These are phyloP conservation scores for Tenthredo mesomela DNA, from an alignment of 2,888 invertebrate genomes.

Conservation along the genomic window DNA sequence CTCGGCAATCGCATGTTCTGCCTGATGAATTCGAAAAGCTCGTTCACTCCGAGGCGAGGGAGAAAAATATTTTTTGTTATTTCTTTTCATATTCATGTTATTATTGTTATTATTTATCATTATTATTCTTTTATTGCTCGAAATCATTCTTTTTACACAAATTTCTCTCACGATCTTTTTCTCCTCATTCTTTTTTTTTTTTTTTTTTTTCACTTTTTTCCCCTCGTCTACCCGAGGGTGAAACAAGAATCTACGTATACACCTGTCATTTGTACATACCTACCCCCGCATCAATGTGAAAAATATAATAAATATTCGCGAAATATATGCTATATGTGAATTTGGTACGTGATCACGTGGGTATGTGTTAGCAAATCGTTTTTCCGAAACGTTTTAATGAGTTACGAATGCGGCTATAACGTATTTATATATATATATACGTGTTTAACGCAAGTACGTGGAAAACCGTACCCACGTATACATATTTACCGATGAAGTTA, in stretches of 20 bases:
- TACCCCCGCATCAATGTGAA: background rate
- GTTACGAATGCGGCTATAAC: background rate
- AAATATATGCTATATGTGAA: too few relatives aligned
- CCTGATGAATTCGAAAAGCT: constrained; percentile 45
- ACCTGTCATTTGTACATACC: background rate
- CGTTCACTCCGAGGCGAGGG: background rate
- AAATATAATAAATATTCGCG: background rate
- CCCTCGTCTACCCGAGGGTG: background rate
- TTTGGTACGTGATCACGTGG: background rate
- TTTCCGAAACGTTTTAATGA: constrained; percentile 34
- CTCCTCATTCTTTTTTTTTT: background rate
- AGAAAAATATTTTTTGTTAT: constrained; percentile 8
- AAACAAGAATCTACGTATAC: background rate
- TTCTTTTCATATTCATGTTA: background rate
- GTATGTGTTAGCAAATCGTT: background rate
- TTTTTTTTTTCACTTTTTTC: background rate
- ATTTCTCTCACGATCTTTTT: background rate
- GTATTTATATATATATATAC: background rate
- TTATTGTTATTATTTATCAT: constrained; percentile 19
- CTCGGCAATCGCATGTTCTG: constrained; percentile 43
- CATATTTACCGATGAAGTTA: background rate
- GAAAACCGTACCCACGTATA: background rate
- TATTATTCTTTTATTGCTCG: constrained; percentile 23
- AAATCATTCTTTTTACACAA: constrained; percentile 24
- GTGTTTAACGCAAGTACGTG: background rate